Base-by-base conservation (phyloP, 1,140 invertebrate species). In the Drosophila albomicans region DNA sequence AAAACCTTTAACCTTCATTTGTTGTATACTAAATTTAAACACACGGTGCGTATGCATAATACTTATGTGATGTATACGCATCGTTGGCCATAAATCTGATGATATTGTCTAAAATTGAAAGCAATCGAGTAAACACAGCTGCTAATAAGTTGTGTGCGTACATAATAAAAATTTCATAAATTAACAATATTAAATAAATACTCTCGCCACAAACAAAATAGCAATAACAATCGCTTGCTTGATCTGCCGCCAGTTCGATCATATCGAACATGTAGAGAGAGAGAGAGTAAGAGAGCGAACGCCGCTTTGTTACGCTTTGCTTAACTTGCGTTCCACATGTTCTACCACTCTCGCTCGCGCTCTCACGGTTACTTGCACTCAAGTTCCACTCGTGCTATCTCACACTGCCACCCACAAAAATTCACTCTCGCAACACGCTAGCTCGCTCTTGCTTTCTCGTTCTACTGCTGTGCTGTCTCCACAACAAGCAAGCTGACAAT, bases 121-220 rank as follows among this genome's bases (percentile, higher is more conserved):
- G 41, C 56, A 38, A 13, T 75, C 78, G 25, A 15, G 48, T 75
- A 84, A 79, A 70, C 70, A 78, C 59, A 38, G 61, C 48, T 65
- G 43, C 65, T 74, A 74, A 66, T 70, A 32, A 38, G 38, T 38
- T 35, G 28, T 10, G 32, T 38, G 32, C 32, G 64, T 61, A 67
- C 70, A 67, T 76, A 77, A 75, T 73, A 67, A 57, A 87, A 77
- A 71, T 49, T 20, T 43, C 58, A 79, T 88, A 82, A 87, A 76
- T 82, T 67, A 79, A 79, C 78, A 74, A 74, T 48, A 73, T 56
- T 68, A 73, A 68, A 71, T 79, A 67, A 79, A 82, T 77, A 78
- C 67, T 61, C 41, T 61, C 41, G 46, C n/a, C 45, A 48, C 58
- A 67, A 86, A 51, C 48, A 68, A 64, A 54, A 67, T 45, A 63